Evolutionary conservation across 2,797 vertebrate species (phyloP).

Genomic region (Diceros bicornis): DNA sequence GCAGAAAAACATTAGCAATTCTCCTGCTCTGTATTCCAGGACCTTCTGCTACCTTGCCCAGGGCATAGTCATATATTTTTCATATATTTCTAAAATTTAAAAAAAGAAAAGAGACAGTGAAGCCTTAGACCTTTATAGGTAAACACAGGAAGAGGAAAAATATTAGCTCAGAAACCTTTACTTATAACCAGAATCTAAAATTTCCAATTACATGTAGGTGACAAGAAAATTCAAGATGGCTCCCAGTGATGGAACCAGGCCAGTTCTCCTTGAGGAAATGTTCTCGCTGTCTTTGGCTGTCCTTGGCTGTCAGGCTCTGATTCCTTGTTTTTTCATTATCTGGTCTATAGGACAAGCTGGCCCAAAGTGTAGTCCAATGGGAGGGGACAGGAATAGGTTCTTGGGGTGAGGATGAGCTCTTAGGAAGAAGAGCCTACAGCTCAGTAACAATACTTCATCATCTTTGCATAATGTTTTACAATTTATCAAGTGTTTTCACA

Average conservation of each 20-base stretch:
- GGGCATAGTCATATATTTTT: conserved; percentile 24
- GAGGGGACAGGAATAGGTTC: conserved; percentile 1
- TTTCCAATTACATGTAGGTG: not conserved
- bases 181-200: not conserved
- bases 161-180: not conserved
- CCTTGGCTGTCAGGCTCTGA: conserved; percentile 50
- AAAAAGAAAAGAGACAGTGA: not conserved
- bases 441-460: not conserved
- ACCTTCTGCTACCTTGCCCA: conserved; percentile 7
- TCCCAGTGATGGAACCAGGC: not conserved
- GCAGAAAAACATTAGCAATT: not conserved
- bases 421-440: not conserved
- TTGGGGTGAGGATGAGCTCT: not conserved
- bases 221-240: not conserved
- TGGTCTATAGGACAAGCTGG: conserved; percentile 43
- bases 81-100: conserved; percentile 34
- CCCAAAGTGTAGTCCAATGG: not conserved
- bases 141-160: not conserved
- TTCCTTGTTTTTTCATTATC: conserved; percentile 61
- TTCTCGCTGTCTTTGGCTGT: not conserved
- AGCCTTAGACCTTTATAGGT: not conserved
- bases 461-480: not conserved
- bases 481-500: conserved; percentile 9
- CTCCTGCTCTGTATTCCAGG: not conserved
- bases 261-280: not conserved